phyloP scores from a whole-genome alignment of 2,113 vertebrate species.

The Nyctibius bracteatus region DNA sequence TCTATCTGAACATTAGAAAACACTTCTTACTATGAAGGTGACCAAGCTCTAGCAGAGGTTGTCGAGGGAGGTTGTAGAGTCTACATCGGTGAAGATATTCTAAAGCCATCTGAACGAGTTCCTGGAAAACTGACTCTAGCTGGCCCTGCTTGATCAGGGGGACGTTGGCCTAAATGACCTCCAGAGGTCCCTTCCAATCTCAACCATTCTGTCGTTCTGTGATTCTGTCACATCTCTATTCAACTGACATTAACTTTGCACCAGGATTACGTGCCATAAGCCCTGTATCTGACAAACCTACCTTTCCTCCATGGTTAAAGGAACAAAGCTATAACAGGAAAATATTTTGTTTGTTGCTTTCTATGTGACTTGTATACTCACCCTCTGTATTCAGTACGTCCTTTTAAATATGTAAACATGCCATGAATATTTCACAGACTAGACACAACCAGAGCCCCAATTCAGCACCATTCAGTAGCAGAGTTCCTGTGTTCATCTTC shows the following conservation, averaged over 20 bases:
- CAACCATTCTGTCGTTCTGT: not conserved
- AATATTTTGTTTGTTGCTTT: not conserved
- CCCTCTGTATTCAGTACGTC: not conserved
- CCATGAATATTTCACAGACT: not conserved
- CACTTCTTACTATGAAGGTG: not conserved
- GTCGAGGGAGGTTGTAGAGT: not conserved
- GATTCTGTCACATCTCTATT: not conserved
- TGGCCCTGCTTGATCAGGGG: not conserved
- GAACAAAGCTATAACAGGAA: not conserved
- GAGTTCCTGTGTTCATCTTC: not conserved
- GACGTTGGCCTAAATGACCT: not conserved
- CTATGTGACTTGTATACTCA: not conserved
- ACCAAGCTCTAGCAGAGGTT: not conserved
- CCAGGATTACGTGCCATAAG: not conserved
- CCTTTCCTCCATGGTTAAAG: not conserved
- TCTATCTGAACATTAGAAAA: not conserved
- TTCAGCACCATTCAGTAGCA: not conserved
- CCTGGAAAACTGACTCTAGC: not conserved
- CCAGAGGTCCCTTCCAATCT: not conserved
- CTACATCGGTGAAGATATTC: not conserved
- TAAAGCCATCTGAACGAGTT: not conserved
- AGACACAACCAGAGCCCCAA: not conserved
- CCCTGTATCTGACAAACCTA: not conserved
- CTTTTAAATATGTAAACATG: not conserved
- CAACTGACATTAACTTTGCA: not conserved